Base-by-base conservation (phyloP, 2,113 vertebrate species). In the Corythornis vintsioides region DNA sequence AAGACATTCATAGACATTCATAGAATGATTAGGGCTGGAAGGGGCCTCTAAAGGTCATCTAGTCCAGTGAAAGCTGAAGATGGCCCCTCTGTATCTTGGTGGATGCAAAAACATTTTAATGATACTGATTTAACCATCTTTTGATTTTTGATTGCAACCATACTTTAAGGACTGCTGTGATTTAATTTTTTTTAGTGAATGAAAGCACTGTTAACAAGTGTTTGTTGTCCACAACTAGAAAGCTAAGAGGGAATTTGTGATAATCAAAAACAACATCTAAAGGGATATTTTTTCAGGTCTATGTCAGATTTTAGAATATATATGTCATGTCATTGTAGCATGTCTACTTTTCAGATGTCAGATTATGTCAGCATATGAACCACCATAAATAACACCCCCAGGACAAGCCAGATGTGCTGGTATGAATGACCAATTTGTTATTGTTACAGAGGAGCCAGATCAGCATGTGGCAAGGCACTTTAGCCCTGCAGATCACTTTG, bases 371-470 rank as follows among this genome's bases (percentile, higher is more conserved):
- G 40, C 86, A 79, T 79, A 70, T 75, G 79, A 86, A 86, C 56
- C 3, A 5, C 33, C 52, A 22, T 74, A 84, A 95, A 91, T 79
- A 94, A 92, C 86, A 42, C 3, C 12, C 15, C 4, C 33, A 83
- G 64, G 57, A 70, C 63, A 72, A 91, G 72, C 70, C 85, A 95
- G 80, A 89, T 89, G 87, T 86, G 78, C 40, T 82, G 50, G 20
- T 42, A 83, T 29, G 52, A 82, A 59, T 40, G 63, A 86, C 29
- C 16, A 52, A 53, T 65, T 84, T 17, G 19, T 86, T 90, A 38
- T 42, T 76, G 40, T 67, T 91, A 60, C 73, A 73, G 77, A 74
- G 73, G 80, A 87, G 61, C 14, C 67, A 50, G 61, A 67, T 8
- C 65, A 88, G 64, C 89, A 66, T 43, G 75, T 87, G 89, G 71